Evolutionary conservation across 1,140 invertebrate genomes (phyloP).

Genomic region (Antheraea mylitta): DNA sequence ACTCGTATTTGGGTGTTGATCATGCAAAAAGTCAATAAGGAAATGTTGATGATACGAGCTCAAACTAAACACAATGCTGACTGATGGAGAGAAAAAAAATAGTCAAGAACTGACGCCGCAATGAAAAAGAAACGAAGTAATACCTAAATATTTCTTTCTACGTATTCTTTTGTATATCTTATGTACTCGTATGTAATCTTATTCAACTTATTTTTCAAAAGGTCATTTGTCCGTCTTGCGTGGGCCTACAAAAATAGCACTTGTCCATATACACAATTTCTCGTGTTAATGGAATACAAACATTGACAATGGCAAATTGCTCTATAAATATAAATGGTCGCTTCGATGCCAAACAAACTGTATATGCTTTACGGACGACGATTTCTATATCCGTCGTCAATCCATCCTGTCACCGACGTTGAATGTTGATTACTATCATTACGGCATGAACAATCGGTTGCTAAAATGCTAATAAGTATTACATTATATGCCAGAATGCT

Average conservation of each 20-base stretch:
- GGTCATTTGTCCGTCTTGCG: neutral
- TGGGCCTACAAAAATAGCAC: slow-evolving; percentile 14
- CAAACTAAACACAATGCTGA: no score
- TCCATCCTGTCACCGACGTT: slow-evolving; percentile 18
- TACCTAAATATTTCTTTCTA: no score
- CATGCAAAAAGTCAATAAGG: no score
- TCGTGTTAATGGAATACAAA: slow-evolving; percentile 42
- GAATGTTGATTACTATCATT: slow-evolving; percentile 51
- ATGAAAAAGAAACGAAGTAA: no score
- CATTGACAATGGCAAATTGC: slow-evolving; percentile 37
- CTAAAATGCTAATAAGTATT: slow-evolving; percentile 26
- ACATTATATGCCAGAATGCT: neutral
- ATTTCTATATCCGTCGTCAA: slow-evolving; percentile 32
- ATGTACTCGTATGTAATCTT: no score
- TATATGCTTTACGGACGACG: neutral
- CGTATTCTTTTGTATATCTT: no score
- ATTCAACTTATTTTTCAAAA: neutral
- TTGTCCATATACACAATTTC: slow-evolving; percentile 28
- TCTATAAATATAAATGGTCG: slow-evolving; percentile 36
- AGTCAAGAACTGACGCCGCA: no score
- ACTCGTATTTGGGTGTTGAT: no score
- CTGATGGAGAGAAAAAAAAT: no score
- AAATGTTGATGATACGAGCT: no score
- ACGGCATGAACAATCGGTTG: slow-evolving; percentile 33
- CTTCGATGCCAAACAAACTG: neutral